Conservation (phyloP, 37 sponge, comb jelly and placozoan genomes). For the Hormiphora californensis region DNA sequence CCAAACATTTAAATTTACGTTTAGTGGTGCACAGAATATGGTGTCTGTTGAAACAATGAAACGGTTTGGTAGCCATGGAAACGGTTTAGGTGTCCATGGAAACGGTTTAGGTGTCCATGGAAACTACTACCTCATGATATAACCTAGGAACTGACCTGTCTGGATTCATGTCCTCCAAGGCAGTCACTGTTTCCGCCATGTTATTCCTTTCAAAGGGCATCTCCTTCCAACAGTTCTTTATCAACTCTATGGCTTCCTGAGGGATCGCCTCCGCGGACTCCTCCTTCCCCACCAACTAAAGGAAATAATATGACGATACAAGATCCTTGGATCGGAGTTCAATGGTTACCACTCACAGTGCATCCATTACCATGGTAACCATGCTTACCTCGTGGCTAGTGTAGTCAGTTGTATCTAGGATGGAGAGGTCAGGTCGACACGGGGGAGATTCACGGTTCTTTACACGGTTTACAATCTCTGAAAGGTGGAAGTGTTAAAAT, state of each 20-base stretch:
- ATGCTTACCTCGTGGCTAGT: slow-evolving; percentile 11
- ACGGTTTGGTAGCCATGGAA: too few relatives aligned
- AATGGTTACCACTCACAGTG: too few relatives aligned
- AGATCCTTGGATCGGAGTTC: neutral
- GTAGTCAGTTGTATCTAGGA: neutral
- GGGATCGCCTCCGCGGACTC: neutral
- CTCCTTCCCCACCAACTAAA: neutral
- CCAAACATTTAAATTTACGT: too few relatives aligned
- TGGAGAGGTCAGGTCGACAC: neutral
- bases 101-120: too few relatives aligned
- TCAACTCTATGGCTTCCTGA: neutral
- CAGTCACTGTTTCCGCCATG: slow-evolving; percentile 7
- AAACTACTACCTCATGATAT: too few relatives aligned
- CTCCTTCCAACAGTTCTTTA: slow-evolving; percentile 43
- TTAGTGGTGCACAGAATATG: too few relatives aligned
- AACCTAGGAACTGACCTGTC: too few relatives aligned
- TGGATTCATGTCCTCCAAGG: slow-evolving; percentile 33
- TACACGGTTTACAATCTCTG: slow-evolving; percentile 21
- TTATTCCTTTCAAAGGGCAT: slow-evolving; percentile 52
- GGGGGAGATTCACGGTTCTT: slow-evolving; percentile 9
- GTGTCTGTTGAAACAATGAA: too few relatives aligned
- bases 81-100: too few relatives aligned
- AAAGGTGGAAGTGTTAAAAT: too few relatives aligned
- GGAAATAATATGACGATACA: neutral
- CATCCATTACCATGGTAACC: neutral